Conservation (phyloP, 2,797 vertebrate genomes). For the Yasuhikotakia modesta region DNA sequence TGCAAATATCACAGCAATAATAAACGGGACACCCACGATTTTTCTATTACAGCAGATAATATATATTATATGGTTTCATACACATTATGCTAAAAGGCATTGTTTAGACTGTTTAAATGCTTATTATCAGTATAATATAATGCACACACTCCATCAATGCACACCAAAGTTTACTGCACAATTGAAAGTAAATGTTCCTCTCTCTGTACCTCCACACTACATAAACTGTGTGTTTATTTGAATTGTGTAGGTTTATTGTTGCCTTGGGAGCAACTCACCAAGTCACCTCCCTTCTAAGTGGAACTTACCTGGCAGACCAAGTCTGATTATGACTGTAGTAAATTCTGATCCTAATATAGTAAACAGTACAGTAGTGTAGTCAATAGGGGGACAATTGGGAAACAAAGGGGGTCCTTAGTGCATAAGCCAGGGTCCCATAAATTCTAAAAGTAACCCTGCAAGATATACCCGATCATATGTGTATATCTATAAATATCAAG, state of each 20-base stretch:
- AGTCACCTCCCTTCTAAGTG: conserved; percentile 7
- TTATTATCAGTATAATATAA: background rate
- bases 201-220: conserved; percentile 10
- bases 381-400: too few species aligned
- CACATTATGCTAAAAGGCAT: background rate
- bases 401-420: too few species aligned
- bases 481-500: background rate
- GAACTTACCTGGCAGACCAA: conserved; percentile 1
- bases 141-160: background rate
- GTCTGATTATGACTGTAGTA: background rate
- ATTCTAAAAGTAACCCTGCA: background rate
- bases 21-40: background rate
- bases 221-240: conserved; percentile 13
- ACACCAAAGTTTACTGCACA: background rate
- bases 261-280: conserved; percentile 3
- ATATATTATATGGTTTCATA: background rate
- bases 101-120: background rate
- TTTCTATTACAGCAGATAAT: background rate
- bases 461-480: background rate
- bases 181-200: background rate
- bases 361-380: background rate
- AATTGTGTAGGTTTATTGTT: conserved; percentile 23
- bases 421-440: background rate
- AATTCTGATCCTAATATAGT: background rate
- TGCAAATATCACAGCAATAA: background rate